phyloP scores from a whole-genome alignment of 2,888 invertebrate species.

The Cynaeus angustus region DNA sequence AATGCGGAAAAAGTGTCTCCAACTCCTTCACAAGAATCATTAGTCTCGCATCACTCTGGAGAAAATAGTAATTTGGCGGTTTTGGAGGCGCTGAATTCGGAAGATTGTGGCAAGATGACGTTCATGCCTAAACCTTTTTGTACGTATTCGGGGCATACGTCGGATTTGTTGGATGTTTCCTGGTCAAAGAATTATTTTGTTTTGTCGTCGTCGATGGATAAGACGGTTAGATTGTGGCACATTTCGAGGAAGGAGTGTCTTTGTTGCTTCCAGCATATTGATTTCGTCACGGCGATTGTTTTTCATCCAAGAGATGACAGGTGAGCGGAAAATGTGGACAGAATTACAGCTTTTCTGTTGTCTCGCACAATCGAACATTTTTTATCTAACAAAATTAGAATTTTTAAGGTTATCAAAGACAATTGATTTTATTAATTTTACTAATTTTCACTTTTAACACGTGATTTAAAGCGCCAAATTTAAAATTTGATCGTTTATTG shows the following conservation, averaged over 20 bases:
- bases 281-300: conserved; percentile 98
- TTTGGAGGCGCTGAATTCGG: conserved; percentile 76
- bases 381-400: too few species aligned
- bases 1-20: conserved; percentile 94
- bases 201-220: conserved; percentile 98
- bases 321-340: background rate
- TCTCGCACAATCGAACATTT: too few species aligned
- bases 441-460: too few species aligned
- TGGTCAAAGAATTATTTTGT: conserved; percentile 99
- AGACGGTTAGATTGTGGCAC: conserved; percentile 98
- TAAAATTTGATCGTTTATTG: too few species aligned
- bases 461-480: too few species aligned
- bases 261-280: conserved; percentile 99
- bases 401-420: too few species aligned
- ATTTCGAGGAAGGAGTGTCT: conserved; percentile 97
- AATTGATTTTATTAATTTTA: too few species aligned
- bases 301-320: conserved; percentile 94
- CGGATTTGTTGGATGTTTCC: conserved; percentile 95
- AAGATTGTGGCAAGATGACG: conserved; percentile 77
- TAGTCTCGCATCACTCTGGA: conserved; percentile 84
- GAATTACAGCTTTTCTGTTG: too few species aligned
- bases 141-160: conserved; percentile 95
- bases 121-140: conserved; percentile 95
- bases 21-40: conserved; percentile 93
- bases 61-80: conserved; percentile 76